These are phyloP conservation scores for Drosophila setosimentum DNA, from an alignment of 2,888 invertebrate genomes.

Conservation along the genomic window DNA sequence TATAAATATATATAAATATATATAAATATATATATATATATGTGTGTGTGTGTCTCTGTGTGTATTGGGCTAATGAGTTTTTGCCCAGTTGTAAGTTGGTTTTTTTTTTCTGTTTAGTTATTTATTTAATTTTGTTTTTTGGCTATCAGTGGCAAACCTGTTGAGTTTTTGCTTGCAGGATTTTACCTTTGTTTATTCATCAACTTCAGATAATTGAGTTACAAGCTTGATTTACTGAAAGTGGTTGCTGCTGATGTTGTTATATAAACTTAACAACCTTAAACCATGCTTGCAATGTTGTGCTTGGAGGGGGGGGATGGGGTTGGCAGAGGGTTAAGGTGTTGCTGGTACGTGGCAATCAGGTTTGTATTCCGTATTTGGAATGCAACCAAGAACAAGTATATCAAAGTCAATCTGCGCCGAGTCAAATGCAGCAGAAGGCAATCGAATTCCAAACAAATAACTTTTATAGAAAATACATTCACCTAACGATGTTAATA, in stretches of 20 bases:
- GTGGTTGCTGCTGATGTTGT: neutral
- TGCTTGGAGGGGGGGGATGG: no score
- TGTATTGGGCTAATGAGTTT: slow-evolving; percentile 45
- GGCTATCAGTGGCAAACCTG: slow-evolving; percentile 44
- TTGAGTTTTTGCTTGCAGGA: slow-evolving; percentile 26
- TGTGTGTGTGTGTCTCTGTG: neutral
- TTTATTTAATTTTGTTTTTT: neutral
- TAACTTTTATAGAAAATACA: neutral
- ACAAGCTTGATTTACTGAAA: neutral
- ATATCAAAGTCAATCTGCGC: neutral
- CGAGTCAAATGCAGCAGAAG: neutral
- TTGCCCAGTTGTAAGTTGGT: neutral
- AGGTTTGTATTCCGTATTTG: neutral
- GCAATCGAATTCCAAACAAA: neutral
- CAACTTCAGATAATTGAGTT: neutral
- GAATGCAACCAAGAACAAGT: neutral
- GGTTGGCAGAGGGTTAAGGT: neutral
- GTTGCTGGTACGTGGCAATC: neutral
- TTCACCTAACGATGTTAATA: neutral
- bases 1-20: no score
- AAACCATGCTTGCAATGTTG: neutral
- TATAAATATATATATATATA: neutral
- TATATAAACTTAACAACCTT: neutral
- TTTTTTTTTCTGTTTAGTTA: neutral
- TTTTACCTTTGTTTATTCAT: slow-evolving; percentile 1